These are phyloP conservation scores for Dipodomys stephensi DNA, from an alignment of 2,113 vertebrate genomes.

Conservation along the genomic window DNA sequence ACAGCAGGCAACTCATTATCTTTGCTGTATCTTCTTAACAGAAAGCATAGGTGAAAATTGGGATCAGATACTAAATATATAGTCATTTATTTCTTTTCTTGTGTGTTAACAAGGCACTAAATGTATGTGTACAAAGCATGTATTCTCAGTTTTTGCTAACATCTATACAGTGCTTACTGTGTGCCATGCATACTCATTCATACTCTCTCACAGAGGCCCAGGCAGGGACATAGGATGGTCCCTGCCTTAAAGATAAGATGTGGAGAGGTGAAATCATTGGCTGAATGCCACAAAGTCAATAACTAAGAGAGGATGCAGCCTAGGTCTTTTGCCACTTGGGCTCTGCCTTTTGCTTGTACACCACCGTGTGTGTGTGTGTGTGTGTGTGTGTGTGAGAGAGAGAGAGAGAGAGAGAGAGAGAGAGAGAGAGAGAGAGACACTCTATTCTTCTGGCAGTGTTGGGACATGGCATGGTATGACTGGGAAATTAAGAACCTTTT, in stretches of 20 bases:
- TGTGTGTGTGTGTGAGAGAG: too few relatives aligned
- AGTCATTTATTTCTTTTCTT: background rate
- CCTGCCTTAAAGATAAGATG: background rate
- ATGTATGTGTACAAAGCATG: background rate
- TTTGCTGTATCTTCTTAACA: background rate
- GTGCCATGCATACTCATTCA: accelerated
- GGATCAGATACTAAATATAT: background rate
- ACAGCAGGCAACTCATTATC: background rate
- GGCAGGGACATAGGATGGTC: too few relatives aligned
- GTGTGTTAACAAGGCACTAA: background rate
- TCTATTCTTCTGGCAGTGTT: background rate
- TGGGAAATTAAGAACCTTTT: background rate
- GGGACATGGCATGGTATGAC: accelerated
- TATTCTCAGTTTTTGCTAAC: background rate
- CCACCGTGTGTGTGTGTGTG: accelerated
- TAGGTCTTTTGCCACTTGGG: background rate
- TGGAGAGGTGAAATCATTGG: background rate
- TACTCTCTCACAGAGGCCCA: background rate
- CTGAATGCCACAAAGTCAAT: background rate
- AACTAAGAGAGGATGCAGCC: background rate
- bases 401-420: too few relatives aligned
- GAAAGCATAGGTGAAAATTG: background rate
- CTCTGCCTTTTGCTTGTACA: background rate
- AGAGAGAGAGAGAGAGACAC: too few relatives aligned
- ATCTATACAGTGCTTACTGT: background rate